Base-by-base conservation (phyloP, 2,888 invertebrate genomes). In the Ceramica pisi region DNA sequence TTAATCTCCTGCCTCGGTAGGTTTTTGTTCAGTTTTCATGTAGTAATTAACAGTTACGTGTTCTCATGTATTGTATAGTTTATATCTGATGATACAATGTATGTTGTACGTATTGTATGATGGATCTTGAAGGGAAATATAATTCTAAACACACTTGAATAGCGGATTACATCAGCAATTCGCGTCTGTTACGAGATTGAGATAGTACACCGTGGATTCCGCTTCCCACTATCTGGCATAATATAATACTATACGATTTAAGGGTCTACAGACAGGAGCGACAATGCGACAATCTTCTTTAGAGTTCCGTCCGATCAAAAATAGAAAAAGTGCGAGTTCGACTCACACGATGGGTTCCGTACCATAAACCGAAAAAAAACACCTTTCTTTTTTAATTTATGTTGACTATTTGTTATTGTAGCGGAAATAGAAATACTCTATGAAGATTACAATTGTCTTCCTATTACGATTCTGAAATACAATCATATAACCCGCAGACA, bases 11-110 rank as follows among this genome's bases (percentile, higher is more conserved):
- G 44, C 35, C 60, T 66, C 71, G 55, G 67, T 51, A 23, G 48
- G 69, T 82, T 81, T 84, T 86, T 86, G 71, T 76, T 57, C 67
- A 61, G 69, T 9, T 66, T 70, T 63, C 71, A 74, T 70, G 67
- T 57, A 67, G 64, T 78, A 65, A 80, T 78, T 71, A 82, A 66
- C 21, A 35, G 59, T 63, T 56, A 66, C 56, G 44, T 68, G 80
- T 71, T 80, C 83, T 68, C 83, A 82, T 68, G 72, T 66, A 67
- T 57, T 61, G 65, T 77, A 55, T 23, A 4, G 6, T 31, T 31
- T 44, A 65, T 19, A 31, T 4, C 16, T 46, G n/a, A 48, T 46
- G 48, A 44, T 50, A 44, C 56, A 21, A 38, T 46, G 56, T 56
- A 5, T 44, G 2, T 9, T 26, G 50, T 44, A 41, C 14, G 23